Evolutionary conservation across 2,113 vertebrate species (phyloP).

Genomic region (Eulacestoma nigropectus): DNA sequence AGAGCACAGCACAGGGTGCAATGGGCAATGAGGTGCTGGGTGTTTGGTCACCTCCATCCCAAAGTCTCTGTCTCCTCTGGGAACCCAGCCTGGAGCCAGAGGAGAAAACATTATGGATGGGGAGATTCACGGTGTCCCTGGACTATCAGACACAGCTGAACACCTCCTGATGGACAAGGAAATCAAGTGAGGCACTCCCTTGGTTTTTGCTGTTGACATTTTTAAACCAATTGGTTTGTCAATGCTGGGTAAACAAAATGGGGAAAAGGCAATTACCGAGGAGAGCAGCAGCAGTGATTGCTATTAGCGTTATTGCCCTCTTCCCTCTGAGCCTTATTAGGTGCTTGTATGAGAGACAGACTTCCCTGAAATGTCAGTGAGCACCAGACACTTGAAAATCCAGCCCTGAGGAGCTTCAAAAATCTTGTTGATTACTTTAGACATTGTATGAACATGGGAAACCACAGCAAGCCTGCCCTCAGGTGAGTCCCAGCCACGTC

Average conservation of each 20-base stretch:
- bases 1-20: not conserved
- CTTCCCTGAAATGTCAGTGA: slow-evolving; percentile 4
- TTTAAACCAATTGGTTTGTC: not conserved
- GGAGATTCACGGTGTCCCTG: rapidly evolving
- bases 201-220: not conserved
- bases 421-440: not conserved
- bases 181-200: not conserved
- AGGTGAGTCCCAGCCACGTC: rapidly evolving
- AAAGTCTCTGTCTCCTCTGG: not conserved
- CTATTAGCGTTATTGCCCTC: not conserved
- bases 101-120: rapidly evolving
- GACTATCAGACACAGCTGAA: not conserved
- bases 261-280: not conserved
- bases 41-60: not conserved
- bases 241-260: not conserved
- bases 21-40: rapidly evolving
- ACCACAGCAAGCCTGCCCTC: not conserved
- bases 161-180: not conserved
- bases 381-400: not conserved
- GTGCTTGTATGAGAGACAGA: not conserved
- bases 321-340: slow-evolving; percentile 8
- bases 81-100: not conserved
- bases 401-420: not conserved
- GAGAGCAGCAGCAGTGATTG: not conserved
- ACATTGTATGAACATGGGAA: not conserved